phyloP scores from a whole-genome alignment of 2,888 invertebrate species.

The Halocaridina rubra region DNA sequence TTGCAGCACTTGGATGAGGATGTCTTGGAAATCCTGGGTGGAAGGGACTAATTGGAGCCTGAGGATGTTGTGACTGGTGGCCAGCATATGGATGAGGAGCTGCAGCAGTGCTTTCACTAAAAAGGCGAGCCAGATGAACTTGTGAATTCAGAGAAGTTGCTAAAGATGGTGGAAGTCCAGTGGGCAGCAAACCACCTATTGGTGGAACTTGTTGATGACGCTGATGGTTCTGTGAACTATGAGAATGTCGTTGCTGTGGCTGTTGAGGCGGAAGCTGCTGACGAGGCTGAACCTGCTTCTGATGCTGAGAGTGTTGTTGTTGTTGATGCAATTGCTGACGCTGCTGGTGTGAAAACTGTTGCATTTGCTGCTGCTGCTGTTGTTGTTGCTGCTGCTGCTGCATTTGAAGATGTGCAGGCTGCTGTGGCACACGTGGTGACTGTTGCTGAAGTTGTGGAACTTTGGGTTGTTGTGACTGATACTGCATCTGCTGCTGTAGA shows the following conservation, averaged over 20 bases:
- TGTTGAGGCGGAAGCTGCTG: slow-evolving; percentile 1
- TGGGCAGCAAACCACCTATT: slow-evolving; percentile 38
- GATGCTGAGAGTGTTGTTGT: background rate
- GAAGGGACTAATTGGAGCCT: slow-evolving; percentile 51
- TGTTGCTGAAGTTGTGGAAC: background rate
- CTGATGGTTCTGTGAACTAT: slow-evolving; percentile 24
- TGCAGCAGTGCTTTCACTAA: slow-evolving; percentile 36
- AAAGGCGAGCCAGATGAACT: slow-evolving; percentile 51
- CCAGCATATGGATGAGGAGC: slow-evolving; percentile 24
- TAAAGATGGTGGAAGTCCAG: slow-evolving; percentile 38
- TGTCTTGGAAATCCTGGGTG: slow-evolving; percentile 58
- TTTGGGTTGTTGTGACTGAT: background rate
- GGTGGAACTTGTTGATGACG: slow-evolving; percentile 29
- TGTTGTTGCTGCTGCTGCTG: background rate
- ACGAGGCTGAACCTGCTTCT: background rate
- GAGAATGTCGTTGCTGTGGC: slow-evolving; percentile 34
- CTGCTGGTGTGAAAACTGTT: background rate
- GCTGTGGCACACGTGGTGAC: slow-evolving; percentile 5
- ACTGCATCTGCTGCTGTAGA: background rate
- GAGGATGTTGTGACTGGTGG: slow-evolving; percentile 48
- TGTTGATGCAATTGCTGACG: slow-evolving; percentile 6
- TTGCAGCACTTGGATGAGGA: slow-evolving; percentile 47
- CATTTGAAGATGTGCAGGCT: background rate
- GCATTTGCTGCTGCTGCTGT: slow-evolving; percentile 9
- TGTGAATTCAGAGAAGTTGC: slow-evolving; percentile 46